These are phyloP conservation scores for Erebia ligea DNA, from an alignment of 2,888 invertebrate genomes.

Conservation along the genomic window DNA sequence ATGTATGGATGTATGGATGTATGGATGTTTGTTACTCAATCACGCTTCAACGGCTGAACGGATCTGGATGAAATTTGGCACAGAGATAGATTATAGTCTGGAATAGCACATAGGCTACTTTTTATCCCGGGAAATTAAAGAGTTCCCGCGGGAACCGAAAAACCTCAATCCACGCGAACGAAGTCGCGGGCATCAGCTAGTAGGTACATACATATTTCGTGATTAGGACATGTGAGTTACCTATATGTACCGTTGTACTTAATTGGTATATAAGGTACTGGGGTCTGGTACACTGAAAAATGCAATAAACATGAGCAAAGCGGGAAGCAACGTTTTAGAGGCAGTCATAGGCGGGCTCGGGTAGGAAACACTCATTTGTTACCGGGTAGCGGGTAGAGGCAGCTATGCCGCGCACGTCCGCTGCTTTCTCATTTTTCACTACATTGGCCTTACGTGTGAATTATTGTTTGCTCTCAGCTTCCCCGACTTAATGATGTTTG, in stretches of 20 bases:
- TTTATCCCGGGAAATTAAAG: too few species aligned
- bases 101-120: too few species aligned
- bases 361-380: conserved; percentile 75
- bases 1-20: too few species aligned
- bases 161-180: too few species aligned
- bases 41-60: too few species aligned
- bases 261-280: not conserved
- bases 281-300: conserved; percentile 28
- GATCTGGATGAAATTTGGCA: too few species aligned
- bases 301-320: conserved; percentile 31
- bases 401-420: conserved; percentile 70
- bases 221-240: not conserved
- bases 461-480: conserved; percentile 72
- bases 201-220: not conserved
- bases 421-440: conserved; percentile 81
- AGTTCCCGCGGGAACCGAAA: too few species aligned
- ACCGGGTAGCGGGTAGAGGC: conserved; percentile 53
- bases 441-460: conserved; percentile 82
- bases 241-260: too few species aligned
- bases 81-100: too few species aligned
- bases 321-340: conserved; percentile 16
- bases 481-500: conserved; percentile 46
- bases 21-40: too few species aligned
- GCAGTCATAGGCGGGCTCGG: conserved; percentile 48
- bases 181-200: too few species aligned